Percentiles rank a stretch among this genome's conserved stretches.
phyloP scores from a whole-genome alignment of 2,888 invertebrate species.

The Cheilosia urbana region DNA sequence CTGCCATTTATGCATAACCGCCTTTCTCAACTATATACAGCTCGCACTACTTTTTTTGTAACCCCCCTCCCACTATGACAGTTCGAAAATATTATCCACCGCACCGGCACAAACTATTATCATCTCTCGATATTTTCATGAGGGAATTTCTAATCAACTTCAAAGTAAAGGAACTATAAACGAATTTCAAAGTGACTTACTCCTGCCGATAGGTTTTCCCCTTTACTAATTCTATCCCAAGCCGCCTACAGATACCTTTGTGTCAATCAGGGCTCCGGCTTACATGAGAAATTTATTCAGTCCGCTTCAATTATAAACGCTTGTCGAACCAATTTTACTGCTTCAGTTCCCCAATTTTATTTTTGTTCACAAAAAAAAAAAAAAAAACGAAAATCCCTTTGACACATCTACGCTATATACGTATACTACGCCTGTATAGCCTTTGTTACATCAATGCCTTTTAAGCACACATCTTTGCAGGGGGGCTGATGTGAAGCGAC shows the following conservation, averaged over 20 bases:
- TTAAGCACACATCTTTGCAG: conserved; percentile 50
- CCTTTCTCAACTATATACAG: no score
- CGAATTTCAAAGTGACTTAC: conserved; percentile 28
- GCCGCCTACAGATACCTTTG: conserved; percentile 4
- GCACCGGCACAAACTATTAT: no score
- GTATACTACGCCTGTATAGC: conserved; percentile 53
- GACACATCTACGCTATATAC: conserved; percentile 48
- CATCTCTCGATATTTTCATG: no score
- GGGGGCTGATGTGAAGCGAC: conserved; percentile 58
- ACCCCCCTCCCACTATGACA: no score
- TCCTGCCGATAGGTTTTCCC: background rate
- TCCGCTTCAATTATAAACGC: conserved; percentile 59
- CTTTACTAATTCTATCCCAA: background rate
- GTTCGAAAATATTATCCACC: no score
- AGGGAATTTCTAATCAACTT: conserved; percentile 32
- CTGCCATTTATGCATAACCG: no score
- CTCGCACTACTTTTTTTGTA: no score
- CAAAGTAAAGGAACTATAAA: conserved; percentile 15
- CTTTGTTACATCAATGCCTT: conserved; percentile 57
- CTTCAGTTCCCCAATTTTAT: conserved; percentile 71
- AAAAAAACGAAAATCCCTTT: conserved; percentile 32
- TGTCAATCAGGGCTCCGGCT: conserved; percentile 33
- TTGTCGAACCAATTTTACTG: conserved; percentile 73
- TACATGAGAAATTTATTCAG: conserved; percentile 41
- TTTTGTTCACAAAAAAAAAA: conserved; percentile 26